phyloP scores from a whole-genome alignment of 2,888 invertebrate genomes.

The Harpagoxenus sublaevis region DNA sequence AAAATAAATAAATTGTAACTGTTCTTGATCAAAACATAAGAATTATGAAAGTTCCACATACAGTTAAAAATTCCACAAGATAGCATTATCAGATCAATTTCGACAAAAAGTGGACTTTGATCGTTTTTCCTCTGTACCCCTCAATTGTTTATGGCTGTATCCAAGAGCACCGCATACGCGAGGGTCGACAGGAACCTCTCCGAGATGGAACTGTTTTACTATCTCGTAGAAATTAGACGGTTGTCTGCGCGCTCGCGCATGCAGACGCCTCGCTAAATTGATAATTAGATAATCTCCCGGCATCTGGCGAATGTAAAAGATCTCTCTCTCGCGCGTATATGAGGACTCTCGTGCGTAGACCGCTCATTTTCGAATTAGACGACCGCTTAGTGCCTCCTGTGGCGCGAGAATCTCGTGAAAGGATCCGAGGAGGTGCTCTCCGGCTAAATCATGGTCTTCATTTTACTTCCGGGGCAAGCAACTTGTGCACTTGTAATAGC shows the following conservation, averaged over 20 bases:
- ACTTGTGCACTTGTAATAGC: constrained; percentile 37
- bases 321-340: not conserved
- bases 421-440: constrained; percentile 9
- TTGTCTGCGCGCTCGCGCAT: constrained; percentile 1
- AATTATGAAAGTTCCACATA: too few relatives aligned
- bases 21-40: too few relatives aligned
- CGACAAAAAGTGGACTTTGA: too few relatives aligned
- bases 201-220: not conserved
- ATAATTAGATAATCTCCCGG: constrained; percentile 48
- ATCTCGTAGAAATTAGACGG: not conserved
- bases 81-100: too few relatives aligned
- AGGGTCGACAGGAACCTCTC: not conserved
- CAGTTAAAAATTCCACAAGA: too few relatives aligned
- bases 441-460: constrained; percentile 42
- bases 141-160: not conserved
- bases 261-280: constrained; percentile 27
- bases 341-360: constrained; percentile 22
- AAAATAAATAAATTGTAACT: too few relatives aligned
- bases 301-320: constrained; percentile 43
- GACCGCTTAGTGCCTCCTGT: constrained; percentile 6
- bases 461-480: constrained; percentile 36
- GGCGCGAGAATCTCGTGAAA: constrained; percentile 22
- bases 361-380: constrained; percentile 50
- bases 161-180: not conserved
- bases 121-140: too few relatives aligned